Evolutionary conservation across 1,140 invertebrate genomes (phyloP), one percentile per base, ranked within the genome.

Genomic region (Papilio helenus): DNA sequence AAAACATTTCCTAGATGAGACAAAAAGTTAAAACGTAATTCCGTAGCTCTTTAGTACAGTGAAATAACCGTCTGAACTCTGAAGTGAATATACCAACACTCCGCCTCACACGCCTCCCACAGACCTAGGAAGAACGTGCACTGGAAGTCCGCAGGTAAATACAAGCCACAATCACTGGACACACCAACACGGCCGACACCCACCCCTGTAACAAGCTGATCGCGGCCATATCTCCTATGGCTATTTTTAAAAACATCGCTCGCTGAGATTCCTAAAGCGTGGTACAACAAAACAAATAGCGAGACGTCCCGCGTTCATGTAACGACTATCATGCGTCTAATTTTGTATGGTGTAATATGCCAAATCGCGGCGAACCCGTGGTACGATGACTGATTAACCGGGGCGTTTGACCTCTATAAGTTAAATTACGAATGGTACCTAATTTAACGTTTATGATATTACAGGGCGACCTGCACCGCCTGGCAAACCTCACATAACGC

Each of bases 401-500:
- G 79, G 83, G 83, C 80, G 80, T 55, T 81, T 79, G 76, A 80
- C 73, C 74, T 80, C 72, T 26, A 77, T 61, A 80, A 55, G 51
- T 78, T 78, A 78, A 72, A 77, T 23, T 72, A 46, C 44, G 79
- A 78, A 61, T 61, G 23, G 58, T 23, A 26, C 7, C 51, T 42
- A 29, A 77, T 77, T 79, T 26, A 51, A 72, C 5, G 44, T 72
- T 42, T 78, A 76, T 84, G 72, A 85, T 72, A 79, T 95, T 95
- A 73, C 94, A 98, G 97, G 97, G 85, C 95, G 96, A 79, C 97
- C 97, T 76, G 95, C 96, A 44, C 95, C 96, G 71, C 97, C 98
- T 12, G 97, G 97, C 14, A 97, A 97, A 85, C 97, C 97, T 18
- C 95, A 96, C 79, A 94, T 98, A 26, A 95, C 97, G 71, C 96